Conservation (phyloP, 1,140 invertebrate genomes). For the Lamellibrachia luymesi region DNA sequence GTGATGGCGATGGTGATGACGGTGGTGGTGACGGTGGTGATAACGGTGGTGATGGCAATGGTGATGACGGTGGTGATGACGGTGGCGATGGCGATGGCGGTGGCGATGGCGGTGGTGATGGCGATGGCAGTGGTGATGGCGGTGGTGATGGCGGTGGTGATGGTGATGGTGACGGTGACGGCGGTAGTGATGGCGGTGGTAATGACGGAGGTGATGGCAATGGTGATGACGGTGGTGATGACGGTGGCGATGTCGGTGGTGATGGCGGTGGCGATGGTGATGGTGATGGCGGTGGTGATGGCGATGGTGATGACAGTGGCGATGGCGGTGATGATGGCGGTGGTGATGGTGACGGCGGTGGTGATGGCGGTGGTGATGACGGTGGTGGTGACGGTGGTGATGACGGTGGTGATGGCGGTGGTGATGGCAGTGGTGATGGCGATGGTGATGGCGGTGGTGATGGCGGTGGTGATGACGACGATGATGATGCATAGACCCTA, state of each 20-base stretch:
- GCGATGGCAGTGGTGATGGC: not conserved
- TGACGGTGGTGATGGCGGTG: not conserved
- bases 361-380: not conserved
- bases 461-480: not conserved
- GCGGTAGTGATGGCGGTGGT: not conserved
- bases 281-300: too few relatives aligned
- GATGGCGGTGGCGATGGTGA: not conserved
- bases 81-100: not conserved
- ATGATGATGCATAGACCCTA: not conserved
- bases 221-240: not conserved
- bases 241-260: not conserved
- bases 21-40: not conserved
- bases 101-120: not conserved
- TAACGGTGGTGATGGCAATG: not conserved
- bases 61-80: not conserved
- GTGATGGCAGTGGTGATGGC: not conserved
- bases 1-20: not conserved
- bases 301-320: not conserved
- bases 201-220: not conserved
- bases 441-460: not conserved
- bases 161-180: not conserved
- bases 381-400: not conserved
- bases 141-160: not conserved
- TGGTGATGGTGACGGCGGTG: not conserved
- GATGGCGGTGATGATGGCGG: not conserved